Base-by-base conservation (phyloP, 2,113 vertebrate genomes). In the Sturnus vulgaris region DNA sequence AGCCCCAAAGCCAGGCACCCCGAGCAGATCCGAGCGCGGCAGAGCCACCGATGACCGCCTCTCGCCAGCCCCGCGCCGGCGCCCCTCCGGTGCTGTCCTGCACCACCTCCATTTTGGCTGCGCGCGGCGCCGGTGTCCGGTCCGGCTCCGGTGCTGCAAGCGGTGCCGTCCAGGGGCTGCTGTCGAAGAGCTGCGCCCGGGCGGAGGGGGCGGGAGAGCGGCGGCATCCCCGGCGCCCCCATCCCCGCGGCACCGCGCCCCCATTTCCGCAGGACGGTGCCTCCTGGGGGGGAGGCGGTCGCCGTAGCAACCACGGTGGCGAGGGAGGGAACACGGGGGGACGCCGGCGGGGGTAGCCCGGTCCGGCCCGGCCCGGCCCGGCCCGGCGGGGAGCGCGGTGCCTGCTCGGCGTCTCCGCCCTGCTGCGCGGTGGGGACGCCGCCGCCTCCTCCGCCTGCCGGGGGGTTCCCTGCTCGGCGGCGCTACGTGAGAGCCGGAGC, bases 171-270 rank as follows among this genome's bases (percentile, higher is more conserved):
- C 75, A 39, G 75, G 81, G 81, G 42, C 77, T 22, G 33, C 11
- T 5, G 42, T 2, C 30, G 77, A 90, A 11, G n/a, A 46, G 37
- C 53, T 1, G 28, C 76, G 71, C 33, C 37, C 42, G 80, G 75
- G n/a, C 65, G 24, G 9, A 46, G 16, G 25, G 40, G 42, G 28
- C 46, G 63, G 95, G 86, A 37, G 65, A 76, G 69, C 77, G 88
- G 44, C 82, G 94, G 96, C 93, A 93, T 94, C 97, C 97, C 98
- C 97, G 94, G 93, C 90, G 91, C 86, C 83, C 92, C 75, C 70
- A 44, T 69, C 68, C 71, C 64, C 47, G n/a, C 50, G 13, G 61
- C 61, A 27, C 53, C 15, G 39, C 56, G 44, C 24, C 39, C 50
- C 56, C 61, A 2, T n/a, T 78, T 47, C 55, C 81, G 79, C 91